Conservation (phyloP, 2,888 invertebrate species). For the Incurvaria masculella region DNA sequence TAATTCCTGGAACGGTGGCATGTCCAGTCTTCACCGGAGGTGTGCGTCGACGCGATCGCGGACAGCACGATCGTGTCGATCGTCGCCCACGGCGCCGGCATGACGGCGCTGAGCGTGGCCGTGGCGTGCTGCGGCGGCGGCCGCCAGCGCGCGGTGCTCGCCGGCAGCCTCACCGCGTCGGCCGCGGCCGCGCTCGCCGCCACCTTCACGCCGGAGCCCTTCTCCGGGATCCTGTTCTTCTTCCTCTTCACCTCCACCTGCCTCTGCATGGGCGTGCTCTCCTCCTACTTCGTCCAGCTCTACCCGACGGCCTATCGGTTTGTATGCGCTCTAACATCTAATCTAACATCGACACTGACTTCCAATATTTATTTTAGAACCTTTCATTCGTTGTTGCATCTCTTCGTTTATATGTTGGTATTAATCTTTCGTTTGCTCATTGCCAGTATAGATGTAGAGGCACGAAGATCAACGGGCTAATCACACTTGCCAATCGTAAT, state of each 20-base stretch:
- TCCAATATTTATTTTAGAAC: too few relatives aligned
- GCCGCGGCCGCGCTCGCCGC: constrained; percentile 31
- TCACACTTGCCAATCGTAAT: too few relatives aligned
- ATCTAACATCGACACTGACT: background rate
- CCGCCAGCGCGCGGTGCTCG: constrained; percentile 26
- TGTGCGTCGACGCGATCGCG: constrained; percentile 25
- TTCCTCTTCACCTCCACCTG: constrained; percentile 40
- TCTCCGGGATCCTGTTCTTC: constrained; percentile 38
- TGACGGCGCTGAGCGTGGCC: constrained; percentile 30
- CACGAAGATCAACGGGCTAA: too few relatives aligned
- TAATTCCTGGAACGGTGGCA: too few relatives aligned
- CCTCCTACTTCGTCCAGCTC: constrained; percentile 42
- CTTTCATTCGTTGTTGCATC: too few relatives aligned
- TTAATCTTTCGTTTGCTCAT: too few relatives aligned
- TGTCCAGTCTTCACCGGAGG: constrained; percentile 21
- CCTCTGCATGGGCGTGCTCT: constrained; percentile 41
- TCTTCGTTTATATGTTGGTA: too few relatives aligned
- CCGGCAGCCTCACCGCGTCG: constrained; percentile 32
- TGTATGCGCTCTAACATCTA: constrained; percentile 8
- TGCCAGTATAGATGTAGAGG: too few relatives aligned
- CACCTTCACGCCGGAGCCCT: constrained; percentile 32
- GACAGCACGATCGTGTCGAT: constrained; percentile 20
- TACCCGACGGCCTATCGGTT: constrained; percentile 45
- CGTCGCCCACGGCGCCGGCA: constrained; percentile 25
- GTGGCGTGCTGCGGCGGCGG: constrained; percentile 26